Evolutionary conservation across 2,113 vertebrate genomes (phyloP).

Genomic region (Empidonax traillii): DNA sequence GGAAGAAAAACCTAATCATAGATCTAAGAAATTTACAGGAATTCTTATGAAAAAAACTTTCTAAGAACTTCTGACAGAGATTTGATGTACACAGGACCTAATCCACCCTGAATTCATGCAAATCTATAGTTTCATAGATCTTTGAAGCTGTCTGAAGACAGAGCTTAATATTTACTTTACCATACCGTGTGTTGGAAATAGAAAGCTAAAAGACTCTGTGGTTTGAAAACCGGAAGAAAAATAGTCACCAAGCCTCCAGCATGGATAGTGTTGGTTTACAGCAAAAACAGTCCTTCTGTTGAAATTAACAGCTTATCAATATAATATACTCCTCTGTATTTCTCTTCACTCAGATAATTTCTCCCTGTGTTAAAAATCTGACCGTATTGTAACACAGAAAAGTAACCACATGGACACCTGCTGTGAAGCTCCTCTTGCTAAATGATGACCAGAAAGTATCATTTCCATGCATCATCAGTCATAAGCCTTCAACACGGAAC

Average conservation of each 20-base stretch:
- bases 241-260: neutral
- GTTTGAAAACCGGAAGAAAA: neutral
- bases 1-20: neutral
- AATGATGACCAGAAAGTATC: neutral
- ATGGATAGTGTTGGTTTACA: neutral
- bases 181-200: neutral
- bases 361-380: neutral
- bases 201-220: neutral
- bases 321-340: accelerated
- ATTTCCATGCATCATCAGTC: neutral
- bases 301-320: neutral
- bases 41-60: neutral
- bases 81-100: neutral
- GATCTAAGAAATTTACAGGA: neutral
- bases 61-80: neutral
- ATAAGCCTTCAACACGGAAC: neutral
- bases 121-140: neutral
- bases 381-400: neutral
- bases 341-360: neutral
- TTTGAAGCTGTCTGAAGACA: neutral
- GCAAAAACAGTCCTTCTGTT: neutral
- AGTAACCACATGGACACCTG: neutral
- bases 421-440: neutral
- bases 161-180: neutral
- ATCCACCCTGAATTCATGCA: neutral